Conservation (phyloP, 37 sponge, comb jelly and placozoan species). For the Tethya wilhelma region DNA sequence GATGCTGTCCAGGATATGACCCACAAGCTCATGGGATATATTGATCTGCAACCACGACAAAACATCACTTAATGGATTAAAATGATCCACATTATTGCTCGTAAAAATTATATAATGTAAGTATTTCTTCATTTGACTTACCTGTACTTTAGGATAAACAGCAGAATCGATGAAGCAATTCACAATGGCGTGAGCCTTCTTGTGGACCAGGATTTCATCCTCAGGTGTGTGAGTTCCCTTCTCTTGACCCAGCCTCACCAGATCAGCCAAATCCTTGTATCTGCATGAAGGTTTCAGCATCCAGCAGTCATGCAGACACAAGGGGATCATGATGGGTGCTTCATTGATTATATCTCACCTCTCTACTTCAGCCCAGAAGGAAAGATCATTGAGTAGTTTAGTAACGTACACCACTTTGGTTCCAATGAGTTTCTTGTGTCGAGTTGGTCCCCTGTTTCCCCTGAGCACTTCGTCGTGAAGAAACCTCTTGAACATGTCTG, state of each 20-base stretch:
- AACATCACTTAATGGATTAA: not conserved
- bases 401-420: conserved; percentile 39
- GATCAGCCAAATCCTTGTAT: conserved; percentile 71
- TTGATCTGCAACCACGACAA: conserved; percentile 59
- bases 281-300: conserved; percentile 11
- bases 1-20: conserved; percentile 54
- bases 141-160: conserved; percentile 80
- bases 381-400: conserved; percentile 82
- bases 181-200: conserved; percentile 90
- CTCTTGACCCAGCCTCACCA: conserved; percentile 22
- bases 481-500: conserved; percentile 41
- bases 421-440: conserved; percentile 26
- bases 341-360: conserved; percentile 19
- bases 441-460: conserved; percentile 8
- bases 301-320: not conserved
- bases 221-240: conserved; percentile 59
- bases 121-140: conserved; percentile 1
- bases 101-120: not conserved
- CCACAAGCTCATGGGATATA: conserved; percentile 56
- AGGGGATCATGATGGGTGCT: not conserved
- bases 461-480: conserved; percentile 43
- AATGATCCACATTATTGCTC: not conserved
- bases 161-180: conserved; percentile 87
- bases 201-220: conserved; percentile 73
- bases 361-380: conserved; percentile 93